Base-by-base conservation (phyloP, 2,113 vertebrate genomes). In the Siniperca chuatsi region DNA sequence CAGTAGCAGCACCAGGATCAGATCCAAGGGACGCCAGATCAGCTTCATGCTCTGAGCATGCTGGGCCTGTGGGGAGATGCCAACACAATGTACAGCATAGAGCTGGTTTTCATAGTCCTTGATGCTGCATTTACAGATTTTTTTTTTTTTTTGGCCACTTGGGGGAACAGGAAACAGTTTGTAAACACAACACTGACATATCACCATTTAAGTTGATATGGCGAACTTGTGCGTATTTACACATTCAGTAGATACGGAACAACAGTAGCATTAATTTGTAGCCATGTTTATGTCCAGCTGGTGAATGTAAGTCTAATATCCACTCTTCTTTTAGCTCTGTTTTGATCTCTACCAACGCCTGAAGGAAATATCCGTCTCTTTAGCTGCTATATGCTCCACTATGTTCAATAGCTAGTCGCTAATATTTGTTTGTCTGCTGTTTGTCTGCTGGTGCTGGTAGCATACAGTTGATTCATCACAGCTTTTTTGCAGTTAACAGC, bases 1-100 rank as follows among this genome's bases (percentile, higher is more conserved):
- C 75, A 99, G 93, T 54, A 96, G 82, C 5, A 95, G 0, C 52
- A 97, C 9, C 33, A 98, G 89, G 15, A 88, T 86, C 85, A 96
- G 0, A 69, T 98, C 98, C 42, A 87, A 35, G 0, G 97, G 97
- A 6, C 97, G 96, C 93, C 91, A 95, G 65, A 96, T 73, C 20
- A 98, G 93, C 9, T 68, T 55, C 86, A 96, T 97, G 58, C 76
- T 84, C 67, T 98, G 98, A n/a, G 95, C 96, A 1, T 94, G 87
- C 1, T 90, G 92, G 1, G 96, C 93, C 97, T 99, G 90, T 16
- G 29, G 35, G 3, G 48, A 60, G 9, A 85, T 10, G 50, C 25
- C 33, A 44, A 33, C 50, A 64, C 18, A 10, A 46, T 35, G 40
- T 60, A 11, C 4, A 70, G 48, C 1, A 33, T 13, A 44, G 8